Conservation (phyloP, 2,797 vertebrate genomes). For the Natrix natrix region DNA sequence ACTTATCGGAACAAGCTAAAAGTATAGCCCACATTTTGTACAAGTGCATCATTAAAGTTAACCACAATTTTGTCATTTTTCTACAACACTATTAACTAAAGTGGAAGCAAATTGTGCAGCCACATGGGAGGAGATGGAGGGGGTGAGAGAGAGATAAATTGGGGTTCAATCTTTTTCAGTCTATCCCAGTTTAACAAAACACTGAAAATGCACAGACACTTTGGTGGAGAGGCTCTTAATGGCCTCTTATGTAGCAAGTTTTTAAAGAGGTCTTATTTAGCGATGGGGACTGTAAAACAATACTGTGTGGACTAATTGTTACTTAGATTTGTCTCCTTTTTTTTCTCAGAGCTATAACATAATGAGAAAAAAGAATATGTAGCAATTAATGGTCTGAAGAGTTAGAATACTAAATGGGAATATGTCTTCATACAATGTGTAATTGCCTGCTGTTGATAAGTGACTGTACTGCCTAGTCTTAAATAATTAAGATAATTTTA, state of each 20-base stretch:
- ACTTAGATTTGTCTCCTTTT: conserved; percentile 21
- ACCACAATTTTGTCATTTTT: neutral
- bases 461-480: neutral
- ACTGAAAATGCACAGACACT: conserved; percentile 12
- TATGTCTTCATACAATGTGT: conserved; percentile 6
- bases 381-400: conserved; percentile 29
- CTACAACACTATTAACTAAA: neutral
- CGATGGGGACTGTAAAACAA: conserved; percentile 18
- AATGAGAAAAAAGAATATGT: conserved; percentile 38
- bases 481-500: conserved; percentile 21
- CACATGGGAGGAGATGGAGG: neutral
- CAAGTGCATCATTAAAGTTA: neutral
- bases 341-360: conserved; percentile 2
- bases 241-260: neutral
- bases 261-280: conserved; percentile 39
- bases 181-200: neutral
- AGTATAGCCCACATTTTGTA: neutral
- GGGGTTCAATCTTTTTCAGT: conserved; percentile 29
- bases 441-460: conserved; percentile 6
- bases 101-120: neutral
- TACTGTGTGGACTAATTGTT: conserved; percentile 4
- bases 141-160: neutral
- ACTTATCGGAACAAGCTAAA: neutral
- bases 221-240: conserved; percentile 19
- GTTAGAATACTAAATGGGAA: conserved; percentile 1